phyloP scores from a whole-genome alignment of 2,888 invertebrate genomes.

The Tetragonisca angustula region DNA sequence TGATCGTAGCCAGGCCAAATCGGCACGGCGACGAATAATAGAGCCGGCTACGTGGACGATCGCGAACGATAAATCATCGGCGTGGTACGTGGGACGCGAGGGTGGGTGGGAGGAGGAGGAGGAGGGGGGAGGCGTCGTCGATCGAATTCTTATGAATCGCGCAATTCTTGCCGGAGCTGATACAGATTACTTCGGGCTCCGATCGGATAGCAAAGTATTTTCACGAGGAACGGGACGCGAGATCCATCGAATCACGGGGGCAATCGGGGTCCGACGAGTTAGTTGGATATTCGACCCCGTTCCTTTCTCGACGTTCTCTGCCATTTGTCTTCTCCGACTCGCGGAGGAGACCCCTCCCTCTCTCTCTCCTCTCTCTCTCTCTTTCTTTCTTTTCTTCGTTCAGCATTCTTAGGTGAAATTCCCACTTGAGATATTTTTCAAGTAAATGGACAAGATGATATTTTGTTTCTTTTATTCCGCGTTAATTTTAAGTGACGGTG shows the following conservation, averaged over 20 bases:
- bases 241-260: slow-evolving; percentile 66
- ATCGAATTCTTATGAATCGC: slow-evolving; percentile 54
- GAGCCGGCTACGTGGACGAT: slow-evolving; percentile 11
- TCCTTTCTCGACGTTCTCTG: slow-evolving; percentile 49
- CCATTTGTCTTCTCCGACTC: slow-evolving; percentile 67
- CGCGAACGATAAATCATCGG: slow-evolving; percentile 46
- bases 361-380: slow-evolving; percentile 3
- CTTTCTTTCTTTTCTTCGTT: slow-evolving; percentile 1
- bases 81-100: slow-evolving; percentile 1
- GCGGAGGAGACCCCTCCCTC: slow-evolving; percentile 49
- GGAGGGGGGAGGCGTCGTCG: slow-evolving; percentile 3
- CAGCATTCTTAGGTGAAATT: no score
- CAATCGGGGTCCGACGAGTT: slow-evolving; percentile 67
- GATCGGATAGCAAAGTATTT: slow-evolving; percentile 40
- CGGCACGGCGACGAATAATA: not conserved
- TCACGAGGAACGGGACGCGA: slow-evolving; percentile 36
- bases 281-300: slow-evolving; percentile 68
- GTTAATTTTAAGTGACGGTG: no score
- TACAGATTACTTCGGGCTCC: slow-evolving; percentile 51
- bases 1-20: not conserved
- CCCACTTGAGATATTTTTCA: no score
- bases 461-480: no score
- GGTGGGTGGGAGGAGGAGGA: no score
- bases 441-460: no score
- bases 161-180: slow-evolving; percentile 37